A percentile compares a stretch with the other conserved stretches of the same genome.
Evolutionary conservation across 2,888 invertebrate species (phyloP).

Genomic region (Pseudococcus viburni): DNA sequence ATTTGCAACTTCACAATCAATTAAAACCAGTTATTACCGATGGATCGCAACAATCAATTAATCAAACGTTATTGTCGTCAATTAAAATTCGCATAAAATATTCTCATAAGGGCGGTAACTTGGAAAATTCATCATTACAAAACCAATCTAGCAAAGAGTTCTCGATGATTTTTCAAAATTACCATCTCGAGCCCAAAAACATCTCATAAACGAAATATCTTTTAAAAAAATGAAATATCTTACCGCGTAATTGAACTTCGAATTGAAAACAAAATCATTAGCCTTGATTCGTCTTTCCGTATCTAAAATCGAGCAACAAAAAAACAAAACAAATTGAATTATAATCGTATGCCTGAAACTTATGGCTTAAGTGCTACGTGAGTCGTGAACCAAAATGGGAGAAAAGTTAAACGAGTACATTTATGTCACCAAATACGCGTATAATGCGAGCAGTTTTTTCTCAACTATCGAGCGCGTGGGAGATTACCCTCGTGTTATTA

Average conservation of each 20-base stretch:
- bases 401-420: neutral
- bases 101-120: neutral
- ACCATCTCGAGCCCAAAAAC: neutral
- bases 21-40: neutral
- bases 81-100: slow-evolving; percentile 51
- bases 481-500: neutral
- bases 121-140: neutral
- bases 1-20: neutral
- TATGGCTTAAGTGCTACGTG: neutral
- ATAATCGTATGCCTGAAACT: neutral
- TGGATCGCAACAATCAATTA: slow-evolving; percentile 64
- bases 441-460: neutral
- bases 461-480: neutral
- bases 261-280: slow-evolving; percentile 96
- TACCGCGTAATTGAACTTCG: slow-evolving; percentile 98
- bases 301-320: slow-evolving; percentile 79
- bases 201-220: neutral
- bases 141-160: neutral
- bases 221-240: slow-evolving; percentile 73
- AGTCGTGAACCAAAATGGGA: neutral
- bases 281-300: slow-evolving; percentile 97
- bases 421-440: neutral
- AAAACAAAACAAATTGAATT: neutral
- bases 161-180: neutral
- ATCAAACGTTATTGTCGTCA: slow-evolving; percentile 57